A percentile compares a stretch with the other conserved stretches of the same genome.
Evolutionary conservation across 2,797 vertebrate genomes (phyloP).

Genomic region (Glossophaga mutica): DNA sequence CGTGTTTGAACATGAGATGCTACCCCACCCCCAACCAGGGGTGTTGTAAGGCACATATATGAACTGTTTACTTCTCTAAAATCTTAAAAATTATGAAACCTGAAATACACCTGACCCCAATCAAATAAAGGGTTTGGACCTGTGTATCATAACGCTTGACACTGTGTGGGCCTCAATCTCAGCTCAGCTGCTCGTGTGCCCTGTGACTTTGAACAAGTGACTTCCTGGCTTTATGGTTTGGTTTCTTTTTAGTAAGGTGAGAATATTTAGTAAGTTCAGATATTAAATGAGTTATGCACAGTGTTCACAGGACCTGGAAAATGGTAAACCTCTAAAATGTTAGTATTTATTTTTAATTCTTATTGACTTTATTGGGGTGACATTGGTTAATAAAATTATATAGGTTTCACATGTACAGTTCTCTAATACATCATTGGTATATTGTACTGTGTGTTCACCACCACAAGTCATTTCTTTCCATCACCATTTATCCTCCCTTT

Average conservation of each 20-base stretch:
- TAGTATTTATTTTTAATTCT: neutral
- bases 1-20: neutral
- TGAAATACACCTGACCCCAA: neutral
- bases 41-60: neutral
- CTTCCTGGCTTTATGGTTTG: neutral
- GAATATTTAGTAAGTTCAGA: neutral
- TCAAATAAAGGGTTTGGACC: neutral
- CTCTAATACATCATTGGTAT: neutral
- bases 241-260: neutral
- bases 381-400: neutral
- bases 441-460: neutral
- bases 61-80: neutral
- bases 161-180: neutral
- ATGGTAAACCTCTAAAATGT: neutral
- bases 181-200: neutral
- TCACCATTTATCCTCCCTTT: neutral
- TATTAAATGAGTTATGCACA: neutral
- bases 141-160: neutral
- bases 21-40: neutral
- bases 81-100: constrained; percentile 10
- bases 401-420: neutral
- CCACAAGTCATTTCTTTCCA: neutral
- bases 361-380: neutral
- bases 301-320: neutral
- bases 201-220: neutral